Evolutionary conservation across 2,888 invertebrate species (phyloP).

Genomic region (Xylota sylvarum): DNA sequence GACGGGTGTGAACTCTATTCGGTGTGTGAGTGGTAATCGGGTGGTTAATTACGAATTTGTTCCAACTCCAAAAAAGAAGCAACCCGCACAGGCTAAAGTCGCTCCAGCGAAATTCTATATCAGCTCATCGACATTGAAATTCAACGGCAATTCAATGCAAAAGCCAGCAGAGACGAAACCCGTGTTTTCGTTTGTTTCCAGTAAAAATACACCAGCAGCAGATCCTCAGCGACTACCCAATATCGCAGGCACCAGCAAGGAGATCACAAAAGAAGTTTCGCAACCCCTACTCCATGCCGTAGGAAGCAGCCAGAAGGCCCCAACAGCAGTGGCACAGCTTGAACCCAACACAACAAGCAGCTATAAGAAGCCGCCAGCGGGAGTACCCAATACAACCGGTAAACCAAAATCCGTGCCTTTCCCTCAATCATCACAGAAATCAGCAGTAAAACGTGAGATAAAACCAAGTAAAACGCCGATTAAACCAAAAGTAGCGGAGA

Average conservation of each 20-base stretch:
- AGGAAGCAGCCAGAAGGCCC: too few relatives aligned
- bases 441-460: background rate
- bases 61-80: constrained; percentile 46
- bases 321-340: too few relatives aligned
- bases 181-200: too few relatives aligned
- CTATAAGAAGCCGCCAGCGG: background rate
- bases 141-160: too few relatives aligned
- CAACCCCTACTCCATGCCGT: too few relatives aligned
- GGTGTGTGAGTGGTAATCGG: background rate
- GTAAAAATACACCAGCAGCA: background rate
- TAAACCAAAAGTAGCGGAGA: background rate
- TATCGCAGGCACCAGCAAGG: too few relatives aligned
- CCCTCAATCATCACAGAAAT: background rate
- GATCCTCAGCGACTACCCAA: background rate
- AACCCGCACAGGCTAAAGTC: constrained; percentile 28
- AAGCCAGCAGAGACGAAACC: too few relatives aligned
- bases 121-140: too few relatives aligned
- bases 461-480: background rate
- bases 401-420: too few relatives aligned
- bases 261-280: too few relatives aligned
- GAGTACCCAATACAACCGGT: too few relatives aligned
- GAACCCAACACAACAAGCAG: background rate
- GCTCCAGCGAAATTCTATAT: constrained; percentile 48
- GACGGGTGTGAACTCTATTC: constrained; percentile 30
- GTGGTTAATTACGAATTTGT: constrained; percentile 29